These are phyloP conservation scores for Cinclus cinclus DNA, from an alignment of 2,113 vertebrate genomes.

Conservation along the genomic window DNA sequence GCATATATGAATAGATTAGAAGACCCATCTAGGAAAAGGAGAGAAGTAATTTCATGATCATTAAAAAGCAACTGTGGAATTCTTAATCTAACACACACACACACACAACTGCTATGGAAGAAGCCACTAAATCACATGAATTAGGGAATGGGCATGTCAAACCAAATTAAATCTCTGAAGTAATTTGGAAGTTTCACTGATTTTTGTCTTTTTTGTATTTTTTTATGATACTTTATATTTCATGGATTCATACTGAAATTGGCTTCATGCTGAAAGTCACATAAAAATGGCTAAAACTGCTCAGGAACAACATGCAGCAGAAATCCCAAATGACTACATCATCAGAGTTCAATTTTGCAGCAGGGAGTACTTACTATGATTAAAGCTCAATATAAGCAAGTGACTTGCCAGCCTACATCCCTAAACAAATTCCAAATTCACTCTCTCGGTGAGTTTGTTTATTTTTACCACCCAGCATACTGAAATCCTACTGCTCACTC, in stretches of 20 bases:
- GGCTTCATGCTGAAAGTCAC: background rate
- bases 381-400: background rate
- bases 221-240: background rate
- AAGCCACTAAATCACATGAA: background rate
- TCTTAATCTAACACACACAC: background rate
- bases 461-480: background rate
- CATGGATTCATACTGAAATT: background rate
- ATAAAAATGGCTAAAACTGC: background rate
- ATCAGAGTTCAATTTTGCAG: background rate
- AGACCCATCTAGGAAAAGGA: conserved; percentile 10
- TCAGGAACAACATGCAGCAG: background rate
- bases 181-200: background rate
- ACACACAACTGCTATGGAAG: background rate
- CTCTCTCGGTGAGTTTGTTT: background rate
- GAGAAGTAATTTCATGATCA: conserved; percentile 17
- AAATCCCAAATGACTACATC: background rate
- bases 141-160: background rate
- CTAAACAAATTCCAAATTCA: conserved; percentile 27
- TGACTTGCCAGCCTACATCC: background rate
- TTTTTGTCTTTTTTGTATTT: background rate
- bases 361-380: background rate
- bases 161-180: background rate
- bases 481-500: background rate
- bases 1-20: conserved; percentile 25
- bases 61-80: background rate